Evolutionary conservation across 2,113 vertebrate genomes (phyloP), one percentile per base, ranked within the genome.

Genomic region (Dipodomys spectabilis): DNA sequence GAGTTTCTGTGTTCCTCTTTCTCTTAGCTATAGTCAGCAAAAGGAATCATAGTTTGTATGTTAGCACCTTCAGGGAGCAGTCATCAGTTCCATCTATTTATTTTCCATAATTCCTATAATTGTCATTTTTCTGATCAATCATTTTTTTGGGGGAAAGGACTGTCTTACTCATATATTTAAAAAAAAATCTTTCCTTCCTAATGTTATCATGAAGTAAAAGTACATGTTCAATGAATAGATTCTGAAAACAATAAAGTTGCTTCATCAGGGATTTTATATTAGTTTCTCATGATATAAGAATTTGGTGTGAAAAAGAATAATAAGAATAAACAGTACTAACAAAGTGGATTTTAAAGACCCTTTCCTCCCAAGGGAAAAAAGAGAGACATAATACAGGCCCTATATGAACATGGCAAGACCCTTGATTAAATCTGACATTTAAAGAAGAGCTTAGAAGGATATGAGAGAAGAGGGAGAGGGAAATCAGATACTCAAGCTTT

Each of bases 351-450:
- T 92, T 79, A 82, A 88, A 90, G 28, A 94, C 27, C 5, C 1
- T 85, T 95, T 71, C 12, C 28, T 74, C 23, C 91, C 49, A 86
- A 45, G 65, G n/a, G 57, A 68, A 92, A 92, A 62, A 44, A 90
- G 62, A 44, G 67, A 13, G 71, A 91, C 78, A 23, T 22, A 89
- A 84, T 64, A 67, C 68, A 91, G 45, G 15, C 30, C 73, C 5
- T 74, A 28, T 53, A 85, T 80, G 84, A 87, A 87, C 91, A 53
- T 7, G 45, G 78, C 84, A 95, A 95, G 62, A 82, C n/a, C 53
- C n/a, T 93, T 95, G 73, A 84, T 69, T 93, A 91, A 95, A 91
- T 79, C 45, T 92, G 86, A 90, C 90, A 94, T 94, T 95, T 94
- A 95, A 93, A 93, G 73, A 53, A 82, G 32, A 95, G 71, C 94